These are phyloP conservation scores for Drosophila nigritarsus DNA, from an alignment of 2,888 invertebrate genomes.

Conservation along the genomic window DNA sequence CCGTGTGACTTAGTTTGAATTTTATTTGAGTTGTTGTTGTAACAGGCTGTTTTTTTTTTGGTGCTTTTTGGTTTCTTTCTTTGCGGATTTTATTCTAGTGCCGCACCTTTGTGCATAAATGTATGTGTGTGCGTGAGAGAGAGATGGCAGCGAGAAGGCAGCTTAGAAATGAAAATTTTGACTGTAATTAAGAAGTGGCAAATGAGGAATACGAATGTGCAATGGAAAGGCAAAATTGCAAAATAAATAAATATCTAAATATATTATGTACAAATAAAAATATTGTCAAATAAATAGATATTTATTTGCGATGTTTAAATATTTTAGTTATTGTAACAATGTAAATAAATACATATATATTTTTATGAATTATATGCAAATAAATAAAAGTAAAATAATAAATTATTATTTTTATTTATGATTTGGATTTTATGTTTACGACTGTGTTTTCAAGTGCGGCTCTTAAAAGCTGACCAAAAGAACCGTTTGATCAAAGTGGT, in stretches of 20 bases:
- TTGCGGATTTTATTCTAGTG: slow-evolving; percentile 41
- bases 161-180: slow-evolving; percentile 14
- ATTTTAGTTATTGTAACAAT: background rate
- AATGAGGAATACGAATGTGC: background rate
- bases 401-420: background rate
- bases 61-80: slow-evolving; percentile 28
- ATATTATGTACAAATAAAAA: background rate
- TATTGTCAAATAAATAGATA: background rate
- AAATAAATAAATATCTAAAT: background rate
- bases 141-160: slow-evolving; percentile 2
- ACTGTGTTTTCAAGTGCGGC: slow-evolving; percentile 23
- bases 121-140: background rate
- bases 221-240: slow-evolving; percentile 3
- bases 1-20: slow-evolving; percentile 69
- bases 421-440: slow-evolving; percentile 1
- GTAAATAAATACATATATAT: background rate
- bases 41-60: slow-evolving; percentile 25
- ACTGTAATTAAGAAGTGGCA: background rate
- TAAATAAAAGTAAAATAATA: background rate
- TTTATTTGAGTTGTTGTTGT: slow-evolving; percentile 45
- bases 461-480: slow-evolving; percentile 37
- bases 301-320: background rate
- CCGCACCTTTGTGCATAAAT: slow-evolving; percentile 46
- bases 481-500: slow-evolving; percentile 53
- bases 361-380: background rate